Evolutionary conservation across 2,113 vertebrate species (phyloP), one percentile per base, ranked within the genome.

Genomic region (Azemiops feae): DNA sequence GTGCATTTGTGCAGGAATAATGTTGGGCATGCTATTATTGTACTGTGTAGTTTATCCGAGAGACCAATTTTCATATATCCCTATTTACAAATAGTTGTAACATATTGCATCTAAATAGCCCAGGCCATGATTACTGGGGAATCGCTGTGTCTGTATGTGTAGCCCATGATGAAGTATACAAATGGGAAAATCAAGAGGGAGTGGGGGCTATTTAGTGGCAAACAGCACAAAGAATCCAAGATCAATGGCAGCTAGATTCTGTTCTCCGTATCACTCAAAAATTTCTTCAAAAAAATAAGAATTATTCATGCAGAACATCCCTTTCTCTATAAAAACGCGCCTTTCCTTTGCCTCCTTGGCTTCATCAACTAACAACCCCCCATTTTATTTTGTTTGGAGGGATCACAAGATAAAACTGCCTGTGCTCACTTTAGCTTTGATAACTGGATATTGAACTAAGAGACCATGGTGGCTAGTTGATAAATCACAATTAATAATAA

Each of bases 371-470:
- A 89, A 27, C 23, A 74, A 20, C 87, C 34, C 25, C 10, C n/a
- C 16, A 14, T 58, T 7, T 43, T 45, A 23, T 34, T 89, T 34
- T 47, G 20, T 25, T 74, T 89, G 88, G 69, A 34, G 43, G 74
- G 53, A 43, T 60, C 43, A 54, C 39, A 85, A 58, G 88, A 85
- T 89, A 92, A 92, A 92, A n/a, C 52, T 89, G n/a, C 53, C 27
- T 20, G 52, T 27, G 88, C 22, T 22, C 1, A 18, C 85, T 27
- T 90, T 90, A 90, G 74, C 74, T 86, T 52, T 86, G 23, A n/a
- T 34, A 90, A 25, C 22, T 64, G n/a, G 92, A 88, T 86, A 45
- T 90, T 90, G 60, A 45, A 23, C 9, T 9, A 9, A 86, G 92
- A 93, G 60, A 87, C 23, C 30, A 87, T 81, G 6, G 69, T 60